Evolutionary conservation across 2,113 vertebrate species (phyloP).

Genomic region (Dendrocopos noguchii): DNA sequence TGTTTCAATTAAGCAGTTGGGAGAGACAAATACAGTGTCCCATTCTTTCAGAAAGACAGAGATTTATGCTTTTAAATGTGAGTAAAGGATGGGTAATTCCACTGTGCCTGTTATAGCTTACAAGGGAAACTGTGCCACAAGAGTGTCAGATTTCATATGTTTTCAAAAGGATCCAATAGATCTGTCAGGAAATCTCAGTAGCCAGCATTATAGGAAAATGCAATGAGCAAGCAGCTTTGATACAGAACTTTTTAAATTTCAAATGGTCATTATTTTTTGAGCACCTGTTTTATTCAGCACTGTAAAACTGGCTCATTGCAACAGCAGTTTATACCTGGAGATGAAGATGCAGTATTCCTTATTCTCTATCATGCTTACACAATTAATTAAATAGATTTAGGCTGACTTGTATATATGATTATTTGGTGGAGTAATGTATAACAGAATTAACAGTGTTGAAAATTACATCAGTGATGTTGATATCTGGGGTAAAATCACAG

Average conservation of each 20-base stretch:
- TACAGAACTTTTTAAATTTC: slow-evolving; percentile 26
- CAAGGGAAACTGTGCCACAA: slow-evolving; percentile 4
- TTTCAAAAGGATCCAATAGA: slow-evolving; percentile 1
- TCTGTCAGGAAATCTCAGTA: slow-evolving; percentile 32
- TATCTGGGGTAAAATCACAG: slow-evolving; percentile 20
- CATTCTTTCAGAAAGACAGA: not conserved
- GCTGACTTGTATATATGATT: slow-evolving; percentile 32
- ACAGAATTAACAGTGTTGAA: slow-evolving; percentile 55
- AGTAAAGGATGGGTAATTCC: not conserved
- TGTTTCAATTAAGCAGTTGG: not conserved
- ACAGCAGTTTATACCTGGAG: slow-evolving; percentile 24
- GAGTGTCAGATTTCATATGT: not conserved
- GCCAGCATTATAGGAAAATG: not conserved
- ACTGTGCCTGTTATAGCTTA: not conserved
- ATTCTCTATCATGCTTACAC: slow-evolving; percentile 60
- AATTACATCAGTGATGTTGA: slow-evolving; percentile 39
- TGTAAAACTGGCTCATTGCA: slow-evolving; percentile 62
- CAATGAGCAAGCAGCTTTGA: slow-evolving; percentile 29
- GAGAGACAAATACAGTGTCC: not conserved
- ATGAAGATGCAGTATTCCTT: slow-evolving; percentile 76
- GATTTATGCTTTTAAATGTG: slow-evolving; percentile 25
- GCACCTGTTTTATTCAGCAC: slow-evolving; percentile 53
- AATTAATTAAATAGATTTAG: slow-evolving; percentile 61
- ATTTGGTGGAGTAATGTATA: slow-evolving; percentile 47
- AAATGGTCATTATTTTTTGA: slow-evolving; percentile 54